Percentiles rank a stretch among this genome's conserved stretches.
These are phyloP conservation scores for Jaculus jaculus DNA, from an alignment of 2,113 vertebrate species.

Conservation along the genomic window DNA sequence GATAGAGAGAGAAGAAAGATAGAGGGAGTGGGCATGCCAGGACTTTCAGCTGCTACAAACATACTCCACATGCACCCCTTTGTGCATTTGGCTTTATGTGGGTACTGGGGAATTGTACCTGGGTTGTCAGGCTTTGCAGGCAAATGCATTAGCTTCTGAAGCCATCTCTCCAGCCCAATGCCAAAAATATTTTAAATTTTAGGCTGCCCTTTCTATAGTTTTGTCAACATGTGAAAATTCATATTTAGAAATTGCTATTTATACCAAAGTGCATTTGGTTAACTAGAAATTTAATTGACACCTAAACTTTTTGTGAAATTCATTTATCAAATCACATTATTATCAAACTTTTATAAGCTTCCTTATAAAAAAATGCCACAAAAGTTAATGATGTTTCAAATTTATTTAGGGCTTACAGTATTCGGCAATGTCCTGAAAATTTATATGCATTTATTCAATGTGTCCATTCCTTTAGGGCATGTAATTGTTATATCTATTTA, in stretches of 20 bases:
- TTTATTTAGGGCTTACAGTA: not conserved
- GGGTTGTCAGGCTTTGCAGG: too few species aligned
- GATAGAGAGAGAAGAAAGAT: too few species aligned
- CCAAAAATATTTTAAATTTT: conserved; percentile 29
- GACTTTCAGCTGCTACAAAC: too few species aligned
- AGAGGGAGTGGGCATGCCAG: too few species aligned
- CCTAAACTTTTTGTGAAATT: not conserved
- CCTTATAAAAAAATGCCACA: not conserved
- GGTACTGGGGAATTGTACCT: too few species aligned
- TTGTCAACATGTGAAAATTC: conserved; percentile 19
- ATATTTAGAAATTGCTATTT: conserved; percentile 13
- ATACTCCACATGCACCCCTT: too few species aligned
- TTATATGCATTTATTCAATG: not conserved
- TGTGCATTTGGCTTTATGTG: too few species aligned
- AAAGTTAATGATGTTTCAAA: not conserved
- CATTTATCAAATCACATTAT: not conserved
- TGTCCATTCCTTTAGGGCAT: not conserved
- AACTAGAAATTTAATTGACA: not conserved
- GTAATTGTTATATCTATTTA: not conserved
- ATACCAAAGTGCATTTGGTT: conserved; percentile 11
- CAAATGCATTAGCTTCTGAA: too few species aligned
- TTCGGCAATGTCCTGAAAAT: not conserved
- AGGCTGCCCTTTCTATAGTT: not conserved
- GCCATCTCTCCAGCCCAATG: too few species aligned
- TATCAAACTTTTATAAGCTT: conserved; percentile 28